Evolutionary conservation across 2,888 invertebrate genomes (phyloP), one percentile per base, ranked within the genome.

Genomic region (Scaptomyza polygonia): DNA sequence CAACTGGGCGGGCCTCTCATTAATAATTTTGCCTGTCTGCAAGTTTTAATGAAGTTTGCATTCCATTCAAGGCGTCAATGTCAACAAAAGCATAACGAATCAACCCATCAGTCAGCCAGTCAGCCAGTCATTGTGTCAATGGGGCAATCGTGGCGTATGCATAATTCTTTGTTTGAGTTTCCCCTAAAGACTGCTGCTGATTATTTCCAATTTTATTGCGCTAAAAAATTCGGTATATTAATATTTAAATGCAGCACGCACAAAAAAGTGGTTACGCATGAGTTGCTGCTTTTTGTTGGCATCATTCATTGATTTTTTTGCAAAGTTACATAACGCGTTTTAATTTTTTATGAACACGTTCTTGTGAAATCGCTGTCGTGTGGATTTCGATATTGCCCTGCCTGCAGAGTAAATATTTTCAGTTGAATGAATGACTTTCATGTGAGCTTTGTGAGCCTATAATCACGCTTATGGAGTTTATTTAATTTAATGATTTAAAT

Each of bases 11-110:
- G 52, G 49, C 48, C 63, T 51, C 66, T 72, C 72, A 82, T 85
- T 85, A 85, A 84, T 81, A 84, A 85, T 66, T 72, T 56, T 58
- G 62, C 57, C 55, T 21, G 69, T 62, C 65, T 74, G 73, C 71
- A 76, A 68, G 63, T 77, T 81, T 72, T 81, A 84, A 84, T 83
- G 85, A 86, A 84, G 86, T 86, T 83, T 86, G 75, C 79, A 67
- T 78, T 61, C 49, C 74, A 40, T 72, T 67, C 63, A 55, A 67
- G 55, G 54, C 53, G 55, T 56, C 58, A 76, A 57, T 72, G 68
- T 76, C 74, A 77, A 74, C 77, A 72, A 72, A 63, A 45, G 34
- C 64, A 39, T 11, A 39, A 18, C 30, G 67, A 40, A 51, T 62
- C 62, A 56, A 30, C 30, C 61, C 48, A 39, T 11, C 49, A 52